These are phyloP conservation scores for Malurus melanocephalus DNA, from an alignment of 2,113 vertebrate species.

Conservation along the genomic window DNA sequence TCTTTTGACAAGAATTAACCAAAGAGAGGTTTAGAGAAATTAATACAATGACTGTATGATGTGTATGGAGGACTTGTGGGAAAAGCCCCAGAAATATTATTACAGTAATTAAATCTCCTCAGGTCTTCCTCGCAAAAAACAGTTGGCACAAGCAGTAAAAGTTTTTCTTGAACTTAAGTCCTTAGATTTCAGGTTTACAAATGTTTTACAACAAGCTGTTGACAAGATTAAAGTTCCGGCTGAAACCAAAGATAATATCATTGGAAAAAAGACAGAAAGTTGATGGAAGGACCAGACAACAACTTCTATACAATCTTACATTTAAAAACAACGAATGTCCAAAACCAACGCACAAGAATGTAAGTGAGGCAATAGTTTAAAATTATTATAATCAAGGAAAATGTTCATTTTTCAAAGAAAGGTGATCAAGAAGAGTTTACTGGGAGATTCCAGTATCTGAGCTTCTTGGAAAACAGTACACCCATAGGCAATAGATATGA, in stretches of 20 bases:
- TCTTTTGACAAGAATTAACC: not conserved
- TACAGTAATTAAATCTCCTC: not conserved
- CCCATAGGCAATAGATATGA: not conserved
- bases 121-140: not conserved
- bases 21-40: not conserved
- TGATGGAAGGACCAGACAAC: not conserved
- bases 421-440: not conserved
- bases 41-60: not conserved
- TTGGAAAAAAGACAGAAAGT: not conserved
- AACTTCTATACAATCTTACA: not conserved
- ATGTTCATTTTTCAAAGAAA: not conserved
- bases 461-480: not conserved
- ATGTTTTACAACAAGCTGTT: constrained; percentile 43
- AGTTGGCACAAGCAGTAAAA: not conserved
- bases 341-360: not conserved
- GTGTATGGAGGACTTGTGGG: not conserved
- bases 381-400: not conserved
- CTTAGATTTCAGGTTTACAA: constrained; percentile 2
- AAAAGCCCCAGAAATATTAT: not conserved
- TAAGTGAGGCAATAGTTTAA: not conserved
- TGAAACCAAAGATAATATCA: not conserved
- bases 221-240: constrained; percentile 18
- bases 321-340: not conserved
- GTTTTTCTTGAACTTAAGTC: not conserved
- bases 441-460: not conserved